phyloP scores from a whole-genome alignment of 2,113 vertebrate genomes.

The Phycodurus eques region DNA sequence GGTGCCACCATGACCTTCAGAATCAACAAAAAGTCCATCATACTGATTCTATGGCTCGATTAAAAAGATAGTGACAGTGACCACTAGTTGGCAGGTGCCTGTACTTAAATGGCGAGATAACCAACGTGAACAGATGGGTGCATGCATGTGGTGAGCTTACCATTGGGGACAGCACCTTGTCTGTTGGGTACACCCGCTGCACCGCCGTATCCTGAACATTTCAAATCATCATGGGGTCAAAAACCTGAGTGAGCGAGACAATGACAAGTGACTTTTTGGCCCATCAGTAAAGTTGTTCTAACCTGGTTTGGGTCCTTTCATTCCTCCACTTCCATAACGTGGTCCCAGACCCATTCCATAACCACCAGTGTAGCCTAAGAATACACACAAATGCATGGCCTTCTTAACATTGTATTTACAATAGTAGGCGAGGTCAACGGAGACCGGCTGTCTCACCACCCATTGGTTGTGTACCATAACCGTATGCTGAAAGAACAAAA shows the following conservation, averaged over 20 bases:
- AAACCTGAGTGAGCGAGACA: neutral
- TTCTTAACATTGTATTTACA: no score
- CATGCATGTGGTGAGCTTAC: conserved; percentile 18
- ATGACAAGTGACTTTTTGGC: neutral
- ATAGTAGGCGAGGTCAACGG: neutral
- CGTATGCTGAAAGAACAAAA: conserved; percentile 42
- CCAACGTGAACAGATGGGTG: neutral
- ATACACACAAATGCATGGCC: neutral
- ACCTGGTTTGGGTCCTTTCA: conserved; percentile 62
- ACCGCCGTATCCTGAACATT: conserved; percentile 40
- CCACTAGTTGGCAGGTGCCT: no score
- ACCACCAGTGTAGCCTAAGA: conserved; percentile 36
- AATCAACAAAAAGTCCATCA: neutral
- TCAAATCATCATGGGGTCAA: neutral
- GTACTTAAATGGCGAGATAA: no score
- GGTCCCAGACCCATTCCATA: conserved; percentile 45
- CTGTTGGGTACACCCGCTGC: conserved; percentile 28
- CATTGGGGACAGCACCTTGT: conserved; percentile 34
- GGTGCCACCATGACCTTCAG: conserved; percentile 39
- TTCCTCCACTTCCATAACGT: conserved; percentile 47
- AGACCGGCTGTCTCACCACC: conserved; percentile 46
- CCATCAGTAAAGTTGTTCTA: neutral
- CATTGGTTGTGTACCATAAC: conserved; percentile 39
- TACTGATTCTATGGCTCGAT: neutral
- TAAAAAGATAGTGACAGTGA: no score